phyloP scores from a whole-genome alignment of 2,113 vertebrate species.

The Equus quagga region DNA sequence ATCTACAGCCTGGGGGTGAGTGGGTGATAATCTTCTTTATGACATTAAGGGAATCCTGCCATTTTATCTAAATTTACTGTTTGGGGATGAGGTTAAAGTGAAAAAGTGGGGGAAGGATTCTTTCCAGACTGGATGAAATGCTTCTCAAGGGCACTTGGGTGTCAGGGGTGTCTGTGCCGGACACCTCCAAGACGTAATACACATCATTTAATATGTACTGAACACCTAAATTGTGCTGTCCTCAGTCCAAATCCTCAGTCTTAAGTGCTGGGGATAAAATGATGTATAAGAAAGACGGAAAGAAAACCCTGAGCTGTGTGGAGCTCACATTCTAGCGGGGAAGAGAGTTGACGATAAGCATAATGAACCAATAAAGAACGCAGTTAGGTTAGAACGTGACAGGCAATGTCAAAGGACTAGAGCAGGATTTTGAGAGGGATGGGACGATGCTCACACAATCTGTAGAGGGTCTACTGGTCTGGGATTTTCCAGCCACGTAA shows the following conservation, averaged over 20 bases:
- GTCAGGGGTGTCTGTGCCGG: rapidly evolving
- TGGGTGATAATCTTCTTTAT: neutral
- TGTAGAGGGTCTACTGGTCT: neutral
- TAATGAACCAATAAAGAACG: too few species aligned
- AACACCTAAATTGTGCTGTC: rapidly evolving
- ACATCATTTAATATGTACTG: rapidly evolving
- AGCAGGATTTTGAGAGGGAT: neutral
- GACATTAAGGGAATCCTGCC: neutral
- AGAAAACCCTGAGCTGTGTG: too few species aligned
- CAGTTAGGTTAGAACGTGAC: neutral
- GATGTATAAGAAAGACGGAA: neutral
- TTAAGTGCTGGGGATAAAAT: too few species aligned
- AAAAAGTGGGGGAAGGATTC: neutral
- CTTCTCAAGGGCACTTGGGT: neutral
- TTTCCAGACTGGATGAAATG: neutral
- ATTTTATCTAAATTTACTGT: neutral
- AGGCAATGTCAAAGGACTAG: neutral
- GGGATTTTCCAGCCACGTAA: neutral
- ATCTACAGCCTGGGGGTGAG: too few species aligned
- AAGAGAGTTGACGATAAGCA: neutral
- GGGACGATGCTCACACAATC: neutral
- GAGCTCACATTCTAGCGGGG: too few species aligned
- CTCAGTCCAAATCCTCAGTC: too few species aligned
- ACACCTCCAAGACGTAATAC: too few species aligned
- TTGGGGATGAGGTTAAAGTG: neutral